Conservation (phyloP, 2,113 vertebrate species). For the Mirounga angustirostris region DNA sequence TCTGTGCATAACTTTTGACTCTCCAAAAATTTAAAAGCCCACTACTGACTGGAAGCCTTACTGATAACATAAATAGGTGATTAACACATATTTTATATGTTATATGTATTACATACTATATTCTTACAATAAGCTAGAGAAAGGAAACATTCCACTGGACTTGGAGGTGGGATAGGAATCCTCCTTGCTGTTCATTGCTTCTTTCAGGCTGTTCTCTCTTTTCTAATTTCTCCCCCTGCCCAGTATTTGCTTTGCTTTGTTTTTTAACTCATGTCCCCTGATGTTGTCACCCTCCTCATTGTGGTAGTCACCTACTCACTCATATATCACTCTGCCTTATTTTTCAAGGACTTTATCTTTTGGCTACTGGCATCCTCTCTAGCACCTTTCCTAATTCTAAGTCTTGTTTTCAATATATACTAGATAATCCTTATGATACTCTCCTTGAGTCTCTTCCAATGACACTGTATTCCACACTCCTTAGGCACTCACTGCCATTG, state of each 20-base stretch:
- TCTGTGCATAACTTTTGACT: background rate
- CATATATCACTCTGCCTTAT: background rate
- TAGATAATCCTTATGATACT: background rate
- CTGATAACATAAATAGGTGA: background rate
- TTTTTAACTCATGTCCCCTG: background rate
- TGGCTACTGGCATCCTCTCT: background rate
- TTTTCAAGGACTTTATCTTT: conserved; percentile 42
- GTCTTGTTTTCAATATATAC: background rate
- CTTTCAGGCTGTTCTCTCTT: background rate
- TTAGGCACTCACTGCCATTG: background rate
- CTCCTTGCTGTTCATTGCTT: background rate
- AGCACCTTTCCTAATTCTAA: background rate
- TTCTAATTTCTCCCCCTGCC: background rate
- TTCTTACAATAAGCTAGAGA: background rate
- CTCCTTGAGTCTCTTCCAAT: background rate
- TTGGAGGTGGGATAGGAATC: background rate
- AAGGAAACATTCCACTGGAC: background rate
- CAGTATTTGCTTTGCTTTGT: background rate
- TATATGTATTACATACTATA: background rate
- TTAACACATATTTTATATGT: background rate
- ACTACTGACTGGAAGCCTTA: background rate
- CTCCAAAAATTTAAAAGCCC: background rate
- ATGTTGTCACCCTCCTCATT: background rate
- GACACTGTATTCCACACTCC: background rate
- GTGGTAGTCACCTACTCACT: background rate